phyloP scores from a whole-genome alignment of 2,888 invertebrate species.

The Microplitis deprimator region DNA sequence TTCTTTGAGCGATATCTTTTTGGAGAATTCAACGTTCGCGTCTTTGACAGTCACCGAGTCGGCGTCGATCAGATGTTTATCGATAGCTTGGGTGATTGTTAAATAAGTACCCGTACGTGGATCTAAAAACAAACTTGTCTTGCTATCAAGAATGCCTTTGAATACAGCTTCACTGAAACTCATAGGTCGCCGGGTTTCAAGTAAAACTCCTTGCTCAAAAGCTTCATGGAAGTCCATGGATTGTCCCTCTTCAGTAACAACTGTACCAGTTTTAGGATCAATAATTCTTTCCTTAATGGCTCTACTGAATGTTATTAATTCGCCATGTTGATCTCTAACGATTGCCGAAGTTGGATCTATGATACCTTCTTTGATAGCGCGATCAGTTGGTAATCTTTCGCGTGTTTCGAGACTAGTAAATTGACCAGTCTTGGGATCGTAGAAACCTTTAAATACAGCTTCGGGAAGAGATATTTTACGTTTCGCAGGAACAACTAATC shows the following conservation, averaged over 20 bases:
- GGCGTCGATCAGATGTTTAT: constrained; percentile 85
- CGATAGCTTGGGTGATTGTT: constrained; percentile 87
- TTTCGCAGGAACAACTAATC: constrained; percentile 86
- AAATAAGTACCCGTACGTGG: constrained; percentile 84
- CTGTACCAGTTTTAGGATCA: constrained; percentile 82
- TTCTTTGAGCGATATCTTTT: constrained; percentile 83
- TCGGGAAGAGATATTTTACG: constrained; percentile 88
- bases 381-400: constrained; percentile 84
- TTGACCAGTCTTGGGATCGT: constrained; percentile 87
- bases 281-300: constrained; percentile 85
- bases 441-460: constrained; percentile 92
- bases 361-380: constrained; percentile 87
- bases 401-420: constrained; percentile 86
- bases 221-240: constrained; percentile 86
- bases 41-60: constrained; percentile 88
- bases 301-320: constrained; percentile 85
- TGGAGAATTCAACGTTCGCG: constrained; percentile 82
- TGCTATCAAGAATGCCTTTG: constrained; percentile 85
- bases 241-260: constrained; percentile 76
- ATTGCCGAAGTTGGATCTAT: constrained; percentile 90
- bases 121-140: constrained; percentile 86
- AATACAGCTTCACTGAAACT: constrained; percentile 86
- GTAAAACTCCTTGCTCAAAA: constrained; percentile 85
- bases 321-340: constrained; percentile 80
- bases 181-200: constrained; percentile 87